Evolutionary conservation across 2,113 vertebrate genomes (phyloP), one percentile per base, ranked within the genome.

Genomic region (Heterotis niloticus): DNA sequence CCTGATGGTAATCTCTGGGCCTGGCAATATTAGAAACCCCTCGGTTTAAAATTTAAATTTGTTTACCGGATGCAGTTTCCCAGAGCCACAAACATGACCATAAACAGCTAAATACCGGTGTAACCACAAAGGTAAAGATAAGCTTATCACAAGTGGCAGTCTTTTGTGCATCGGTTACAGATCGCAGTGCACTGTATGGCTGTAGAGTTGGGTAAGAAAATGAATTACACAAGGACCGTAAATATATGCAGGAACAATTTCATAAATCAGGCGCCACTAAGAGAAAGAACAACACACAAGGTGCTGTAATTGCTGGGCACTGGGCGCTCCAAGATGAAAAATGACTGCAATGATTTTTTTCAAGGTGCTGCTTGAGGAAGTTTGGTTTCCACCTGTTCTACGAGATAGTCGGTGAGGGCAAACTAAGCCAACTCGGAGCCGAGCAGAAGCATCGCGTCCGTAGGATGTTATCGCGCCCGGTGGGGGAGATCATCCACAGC

Each of bases 111-210:
- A 74, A 52, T 44, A 44, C 34, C 57, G 20, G 52, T 74, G 17
- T 74, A 54, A 74, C 71, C 56, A 29, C 71, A 59, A 74, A 23
- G 54, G 18, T 72, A 56, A 20, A 54, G 18, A 72, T n/a, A 44
- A 52, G 34, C 44, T 71, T 20, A n/a, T n/a, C 28, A 71, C 34
- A 44, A 44, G 17, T 71, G 69, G 11, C 34, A 1, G 23, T 24
- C 1, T 54, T 18, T 20, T n/a, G 44, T 56, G 51, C 54, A 56
- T 72, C 70, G 12, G n/a, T 74, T 59, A 29, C 34, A 57, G 57
- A 9, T 28, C 13, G 54, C 54, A 17, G 0, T 29, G 68, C 10
- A 52, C 69, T 17, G 17, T 4, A 10, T n/a, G 23, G 56, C 71
- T 26, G 71, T 16, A 24, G 54, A 11, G 28, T 52, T n/a, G 56